phyloP scores from a whole-genome alignment of 2,888 invertebrate species.

The Agrotis ipsilon region DNA sequence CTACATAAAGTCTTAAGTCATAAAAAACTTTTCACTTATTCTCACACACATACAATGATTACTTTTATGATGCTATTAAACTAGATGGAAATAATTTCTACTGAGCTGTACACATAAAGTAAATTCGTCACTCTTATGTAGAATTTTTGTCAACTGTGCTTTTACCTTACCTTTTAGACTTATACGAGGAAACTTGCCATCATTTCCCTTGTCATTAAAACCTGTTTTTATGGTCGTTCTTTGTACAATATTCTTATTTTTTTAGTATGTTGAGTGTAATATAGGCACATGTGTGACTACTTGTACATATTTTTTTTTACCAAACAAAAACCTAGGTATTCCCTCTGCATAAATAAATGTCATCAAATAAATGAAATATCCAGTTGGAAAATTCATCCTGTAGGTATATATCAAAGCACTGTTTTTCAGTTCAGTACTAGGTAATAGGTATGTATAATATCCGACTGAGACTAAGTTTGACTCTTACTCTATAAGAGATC shows the following conservation, averaged over 20 bases:
- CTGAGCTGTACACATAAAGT: constrained; percentile 37
- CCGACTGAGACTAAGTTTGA: not conserved
- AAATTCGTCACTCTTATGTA: constrained; percentile 41
- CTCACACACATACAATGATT: not conserved
- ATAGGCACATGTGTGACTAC: not conserved
- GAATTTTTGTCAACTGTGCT: constrained; percentile 60
- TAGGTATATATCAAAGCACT: not conserved
- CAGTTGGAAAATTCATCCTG: too few species aligned
- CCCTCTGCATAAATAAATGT: too few species aligned
- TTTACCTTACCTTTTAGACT: constrained; percentile 47
- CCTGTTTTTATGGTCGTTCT: constrained; percentile 51
- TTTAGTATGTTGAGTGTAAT: constrained; percentile 30
- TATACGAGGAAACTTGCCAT: constrained; percentile 58
- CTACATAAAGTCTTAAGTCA: not conserved
- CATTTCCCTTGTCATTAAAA: constrained; percentile 54
- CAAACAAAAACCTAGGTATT: too few species aligned
- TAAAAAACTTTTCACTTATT: constrained; percentile 12
- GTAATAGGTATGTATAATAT: too few species aligned
- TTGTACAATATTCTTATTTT: constrained; percentile 37
- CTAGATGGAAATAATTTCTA: constrained; percentile 36
- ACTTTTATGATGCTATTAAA: constrained; percentile 46
- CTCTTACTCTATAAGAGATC: constrained; percentile 1
- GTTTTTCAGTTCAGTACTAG: constrained; percentile 1
- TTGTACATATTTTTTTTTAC: too few species aligned
- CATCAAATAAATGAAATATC: too few species aligned